Percentiles rank a stretch among this genome's conserved stretches.
phyloP scores from a whole-genome alignment of 2,888 invertebrate species.

The Achlya flavicornis region DNA sequence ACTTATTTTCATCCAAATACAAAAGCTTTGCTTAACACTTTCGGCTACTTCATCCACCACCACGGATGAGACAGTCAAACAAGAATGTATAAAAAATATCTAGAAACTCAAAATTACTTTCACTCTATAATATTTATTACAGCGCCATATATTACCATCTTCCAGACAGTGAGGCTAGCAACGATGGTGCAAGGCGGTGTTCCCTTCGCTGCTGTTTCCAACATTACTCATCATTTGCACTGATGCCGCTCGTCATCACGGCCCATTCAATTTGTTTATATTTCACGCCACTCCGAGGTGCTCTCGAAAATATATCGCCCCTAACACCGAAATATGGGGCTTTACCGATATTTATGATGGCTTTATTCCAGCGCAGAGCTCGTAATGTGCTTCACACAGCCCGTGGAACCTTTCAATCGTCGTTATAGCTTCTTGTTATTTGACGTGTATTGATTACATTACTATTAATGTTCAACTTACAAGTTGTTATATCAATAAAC shows the following conservation, averaged over 20 bases:
- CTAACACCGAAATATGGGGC: conserved; percentile 78
- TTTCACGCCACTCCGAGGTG: conserved; percentile 80
- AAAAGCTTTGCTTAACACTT: too few relatives aligned
- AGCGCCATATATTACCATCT: background rate
- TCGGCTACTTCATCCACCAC: too few relatives aligned
- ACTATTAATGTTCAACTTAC: too few relatives aligned
- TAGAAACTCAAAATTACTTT: background rate
- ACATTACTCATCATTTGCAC: conserved; percentile 80
- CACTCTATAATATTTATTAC: background rate
- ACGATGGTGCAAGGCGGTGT: background rate
- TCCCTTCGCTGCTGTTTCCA: conserved; percentile 30
- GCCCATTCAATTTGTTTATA: conserved; percentile 82
- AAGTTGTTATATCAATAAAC: too few relatives aligned
- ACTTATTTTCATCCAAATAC: too few relatives aligned
- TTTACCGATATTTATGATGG: conserved; percentile 76
- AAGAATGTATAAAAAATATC: background rate
- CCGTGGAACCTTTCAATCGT: conserved; percentile 50
- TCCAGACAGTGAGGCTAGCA: background rate
- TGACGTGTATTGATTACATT: conserved; percentile 30
- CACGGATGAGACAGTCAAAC: background rate
- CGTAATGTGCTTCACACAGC: conserved; percentile 65
- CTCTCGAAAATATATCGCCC: conserved; percentile 67
- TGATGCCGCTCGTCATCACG: conserved; percentile 71
- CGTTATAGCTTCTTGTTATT: conserved; percentile 43
- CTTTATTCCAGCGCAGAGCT: conserved; percentile 59